Conservation (phyloP, 2,888 invertebrate genomes). For the Spilosoma lubricipeda region DNA sequence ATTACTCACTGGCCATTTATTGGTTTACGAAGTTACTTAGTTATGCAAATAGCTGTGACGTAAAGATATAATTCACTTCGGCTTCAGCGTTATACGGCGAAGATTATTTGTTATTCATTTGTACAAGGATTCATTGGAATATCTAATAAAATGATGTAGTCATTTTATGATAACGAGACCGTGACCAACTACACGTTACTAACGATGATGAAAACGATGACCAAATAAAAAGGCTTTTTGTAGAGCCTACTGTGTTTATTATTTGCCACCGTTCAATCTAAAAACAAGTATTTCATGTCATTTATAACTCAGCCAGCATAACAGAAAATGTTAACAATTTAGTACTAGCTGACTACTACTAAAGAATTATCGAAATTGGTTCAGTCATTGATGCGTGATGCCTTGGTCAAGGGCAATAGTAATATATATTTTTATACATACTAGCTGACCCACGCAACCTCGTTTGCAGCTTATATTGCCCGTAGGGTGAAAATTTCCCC, state of each 20-base stretch:
- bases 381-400: too few species aligned
- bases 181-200: background rate
- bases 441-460: too few species aligned
- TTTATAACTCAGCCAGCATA: background rate
- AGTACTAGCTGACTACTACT: too few species aligned
- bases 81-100: background rate
- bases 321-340: too few species aligned
- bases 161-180: background rate
- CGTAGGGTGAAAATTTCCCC: too few species aligned
- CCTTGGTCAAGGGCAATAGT: too few species aligned
- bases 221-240: too few species aligned
- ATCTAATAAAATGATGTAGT: background rate
- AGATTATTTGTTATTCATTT: background rate
- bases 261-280: background rate
- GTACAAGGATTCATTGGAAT: background rate
- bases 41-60: background rate
- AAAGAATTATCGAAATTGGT: too few species aligned
- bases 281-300: background rate
- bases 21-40: background rate
- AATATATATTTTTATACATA: too few species aligned
- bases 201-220: background rate
- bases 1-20: slow-evolving; percentile 1
- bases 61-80: background rate
- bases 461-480: too few species aligned
- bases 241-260: background rate